Conservation (phyloP, 2,888 invertebrate genomes). For the Stomorhina lunata region DNA sequence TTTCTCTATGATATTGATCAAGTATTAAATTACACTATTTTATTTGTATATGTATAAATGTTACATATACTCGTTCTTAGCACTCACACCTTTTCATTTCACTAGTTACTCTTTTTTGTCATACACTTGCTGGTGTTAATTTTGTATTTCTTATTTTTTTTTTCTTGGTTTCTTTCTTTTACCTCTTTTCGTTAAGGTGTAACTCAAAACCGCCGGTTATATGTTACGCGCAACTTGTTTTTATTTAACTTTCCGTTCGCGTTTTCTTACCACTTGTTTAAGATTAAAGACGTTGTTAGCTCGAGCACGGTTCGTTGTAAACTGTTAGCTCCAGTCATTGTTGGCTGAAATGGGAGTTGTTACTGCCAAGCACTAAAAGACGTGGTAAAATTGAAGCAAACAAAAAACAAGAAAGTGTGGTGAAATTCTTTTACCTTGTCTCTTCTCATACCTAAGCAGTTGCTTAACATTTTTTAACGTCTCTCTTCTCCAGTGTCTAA, state of each 20-base stretch:
- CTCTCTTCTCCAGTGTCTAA: background rate
- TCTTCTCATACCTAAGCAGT: conserved; percentile 1
- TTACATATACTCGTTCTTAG: conserved; percentile 4
- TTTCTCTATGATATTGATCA: background rate
- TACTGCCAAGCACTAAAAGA: background rate
- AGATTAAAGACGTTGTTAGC: conserved; percentile 64
- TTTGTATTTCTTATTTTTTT: conserved; percentile 17
- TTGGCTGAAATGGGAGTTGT: conserved; percentile 25
- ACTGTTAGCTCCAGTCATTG: conserved; percentile 62
- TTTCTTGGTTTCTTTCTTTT: conserved; percentile 24
- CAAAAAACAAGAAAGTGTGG: conserved; percentile 68
- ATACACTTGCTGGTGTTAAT: conserved; percentile 53
- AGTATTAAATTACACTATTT: conserved; percentile 10
- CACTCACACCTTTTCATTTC: conserved; percentile 16
- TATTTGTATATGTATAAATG: background rate
- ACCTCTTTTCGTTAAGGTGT: conserved; percentile 3
- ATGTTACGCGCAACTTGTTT: conserved; percentile 24
- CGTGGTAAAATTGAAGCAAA: conserved; percentile 24
- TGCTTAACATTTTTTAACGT: conserved; percentile 1
- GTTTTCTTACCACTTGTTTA: conserved; percentile 59
- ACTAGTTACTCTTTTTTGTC: conserved; percentile 13
- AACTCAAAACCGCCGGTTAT: conserved; percentile 61
- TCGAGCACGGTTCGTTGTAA: conserved; percentile 67
- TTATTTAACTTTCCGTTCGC: conserved; percentile 14
- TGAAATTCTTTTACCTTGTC: conserved; percentile 56